A percentile compares a stretch with the other conserved stretches of the same genome.
Conservation (phyloP, 2,797 vertebrate genomes). For the Neosilurus mollespiculum region DNA sequence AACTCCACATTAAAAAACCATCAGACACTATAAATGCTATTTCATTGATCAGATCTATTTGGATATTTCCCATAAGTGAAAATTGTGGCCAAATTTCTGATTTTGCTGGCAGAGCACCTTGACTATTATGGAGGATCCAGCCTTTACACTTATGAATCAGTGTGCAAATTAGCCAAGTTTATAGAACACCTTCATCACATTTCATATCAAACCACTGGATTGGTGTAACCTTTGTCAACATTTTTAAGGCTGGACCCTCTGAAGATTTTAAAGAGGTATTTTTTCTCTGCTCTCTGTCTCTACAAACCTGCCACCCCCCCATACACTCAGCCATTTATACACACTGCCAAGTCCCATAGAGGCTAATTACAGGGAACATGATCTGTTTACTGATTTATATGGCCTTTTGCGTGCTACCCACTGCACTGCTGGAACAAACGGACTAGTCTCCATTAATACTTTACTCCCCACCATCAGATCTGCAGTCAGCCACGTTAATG, state of each 20-base stretch:
- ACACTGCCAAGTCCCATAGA: slow-evolving; percentile 69
- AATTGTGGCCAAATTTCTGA: background rate
- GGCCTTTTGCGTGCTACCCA: slow-evolving; percentile 29
- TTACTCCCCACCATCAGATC: background rate
- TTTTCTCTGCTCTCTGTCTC: slow-evolving; percentile 20
- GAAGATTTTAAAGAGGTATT: slow-evolving; percentile 37
- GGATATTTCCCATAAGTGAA: background rate
- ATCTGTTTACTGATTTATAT: slow-evolving; percentile 74
- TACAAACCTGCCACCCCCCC: background rate
- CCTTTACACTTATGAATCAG: background rate
- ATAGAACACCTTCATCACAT: slow-evolving; percentile 9
- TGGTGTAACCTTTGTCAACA: background rate
- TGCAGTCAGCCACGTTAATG: background rate
- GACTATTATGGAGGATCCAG: background rate
- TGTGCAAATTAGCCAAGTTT: slow-evolving; percentile 15
- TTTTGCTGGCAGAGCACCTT: slow-evolving; percentile 8
- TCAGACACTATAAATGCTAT: background rate
- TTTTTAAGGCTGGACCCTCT: slow-evolving; percentile 31
- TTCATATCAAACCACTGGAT: slow-evolving; percentile 22
- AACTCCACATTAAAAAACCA: background rate
- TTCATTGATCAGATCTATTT: background rate
- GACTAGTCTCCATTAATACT: slow-evolving; percentile 11
- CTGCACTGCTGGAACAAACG: slow-evolving; percentile 6
- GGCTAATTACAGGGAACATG: slow-evolving; percentile 74
- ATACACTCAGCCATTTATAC: slow-evolving; percentile 57